Conservation (phyloP, 2,797 vertebrate species). For the Acanthis flammea region DNA sequence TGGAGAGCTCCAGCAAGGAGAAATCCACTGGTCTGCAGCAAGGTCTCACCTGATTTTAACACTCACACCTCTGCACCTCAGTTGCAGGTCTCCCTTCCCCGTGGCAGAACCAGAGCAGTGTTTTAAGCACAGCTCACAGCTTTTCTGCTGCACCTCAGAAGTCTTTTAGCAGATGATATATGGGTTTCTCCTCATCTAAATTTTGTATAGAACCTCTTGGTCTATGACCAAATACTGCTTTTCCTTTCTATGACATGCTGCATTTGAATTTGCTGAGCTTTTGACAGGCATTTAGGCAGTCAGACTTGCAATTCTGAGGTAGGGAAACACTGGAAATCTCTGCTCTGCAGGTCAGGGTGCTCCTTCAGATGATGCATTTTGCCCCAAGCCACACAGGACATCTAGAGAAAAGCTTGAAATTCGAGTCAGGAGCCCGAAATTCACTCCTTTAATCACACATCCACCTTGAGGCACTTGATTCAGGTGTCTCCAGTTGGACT, state of each 20-base stretch:
- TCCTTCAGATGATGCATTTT: background rate
- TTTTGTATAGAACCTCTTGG: background rate
- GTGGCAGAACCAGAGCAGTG: background rate
- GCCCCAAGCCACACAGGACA: background rate
- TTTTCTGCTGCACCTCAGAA: background rate
- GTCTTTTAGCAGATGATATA: rapidly evolving
- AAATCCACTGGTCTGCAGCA: background rate
- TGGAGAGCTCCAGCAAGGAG: background rate
- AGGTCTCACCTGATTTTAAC: background rate
- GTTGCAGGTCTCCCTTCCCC: background rate
- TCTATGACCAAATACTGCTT: background rate
- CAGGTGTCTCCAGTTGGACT: background rate
- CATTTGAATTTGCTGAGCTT: background rate
- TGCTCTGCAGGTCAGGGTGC: background rate
- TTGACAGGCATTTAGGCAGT: background rate
- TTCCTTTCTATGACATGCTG: background rate
- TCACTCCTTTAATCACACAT: background rate
- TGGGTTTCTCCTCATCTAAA: background rate
- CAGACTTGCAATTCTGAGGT: background rate
- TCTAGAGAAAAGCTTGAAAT: background rate
- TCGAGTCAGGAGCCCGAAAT: background rate
- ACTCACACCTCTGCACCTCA: background rate
- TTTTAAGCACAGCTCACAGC: background rate
- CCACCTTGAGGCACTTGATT: background rate
- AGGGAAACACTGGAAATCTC: background rate